These are phyloP conservation scores for Phymanthus crucifer DNA, from an alignment of 92 coral and sea anemone species.

Conservation along the genomic window DNA sequence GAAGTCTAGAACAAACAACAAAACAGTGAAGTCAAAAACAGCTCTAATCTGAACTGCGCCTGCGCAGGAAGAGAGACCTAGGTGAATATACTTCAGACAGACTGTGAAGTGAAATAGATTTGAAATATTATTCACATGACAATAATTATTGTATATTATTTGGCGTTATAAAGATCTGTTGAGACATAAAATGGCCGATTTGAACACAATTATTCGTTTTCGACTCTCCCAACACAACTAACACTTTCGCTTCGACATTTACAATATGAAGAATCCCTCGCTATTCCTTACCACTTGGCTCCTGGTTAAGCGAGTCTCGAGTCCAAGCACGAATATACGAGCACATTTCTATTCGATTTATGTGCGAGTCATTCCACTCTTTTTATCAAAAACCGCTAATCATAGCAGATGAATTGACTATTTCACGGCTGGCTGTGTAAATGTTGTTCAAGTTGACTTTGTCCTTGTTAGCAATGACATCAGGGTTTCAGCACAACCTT, in stretches of 20 bases:
- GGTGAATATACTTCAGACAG: not conserved
- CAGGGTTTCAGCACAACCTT: not conserved
- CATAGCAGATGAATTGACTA: not conserved
- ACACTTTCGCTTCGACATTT: not conserved
- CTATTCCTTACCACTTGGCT: not conserved
- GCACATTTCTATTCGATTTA: not conserved
- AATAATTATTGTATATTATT: not conserved
- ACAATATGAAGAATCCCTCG: not conserved
- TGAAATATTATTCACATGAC: too few species aligned
- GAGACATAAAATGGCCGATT: not conserved
- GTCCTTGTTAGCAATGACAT: not conserved
- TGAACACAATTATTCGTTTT: not conserved
- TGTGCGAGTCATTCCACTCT: not conserved
- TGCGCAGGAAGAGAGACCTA: not conserved
- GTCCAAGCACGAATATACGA: not conserved
- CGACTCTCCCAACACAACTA: not conserved
- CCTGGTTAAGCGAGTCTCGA: not conserved
- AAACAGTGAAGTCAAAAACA: not conserved
- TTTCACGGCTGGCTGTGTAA: not conserved
- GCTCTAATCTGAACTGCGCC: not conserved
- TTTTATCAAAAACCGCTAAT: not conserved
- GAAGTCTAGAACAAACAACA: constrained; percentile 52
- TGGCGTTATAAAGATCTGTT: not conserved
- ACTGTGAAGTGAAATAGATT: too few species aligned
- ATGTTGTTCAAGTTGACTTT: not conserved